Evolutionary conservation across 2,888 invertebrate genomes (phyloP), one percentile per base, ranked within the genome.

Genomic region (Salticus scenicus): DNA sequence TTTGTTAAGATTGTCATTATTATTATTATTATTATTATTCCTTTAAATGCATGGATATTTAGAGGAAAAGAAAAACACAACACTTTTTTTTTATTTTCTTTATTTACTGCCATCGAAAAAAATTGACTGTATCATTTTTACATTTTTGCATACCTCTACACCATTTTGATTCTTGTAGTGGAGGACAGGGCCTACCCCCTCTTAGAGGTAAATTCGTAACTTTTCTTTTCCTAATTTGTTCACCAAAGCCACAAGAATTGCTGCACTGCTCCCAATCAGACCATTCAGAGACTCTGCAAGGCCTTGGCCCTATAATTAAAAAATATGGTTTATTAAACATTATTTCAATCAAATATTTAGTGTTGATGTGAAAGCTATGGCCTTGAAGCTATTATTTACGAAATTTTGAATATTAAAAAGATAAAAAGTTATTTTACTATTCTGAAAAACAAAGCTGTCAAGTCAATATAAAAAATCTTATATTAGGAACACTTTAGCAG

Each of bases 241-340:
- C 95, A 30, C 98, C 97, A 87, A 97, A 96, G 88, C 97, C 97
- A 90, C 97, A 97, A 75, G 95, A 94, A 90, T 95, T 95, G 92
- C 95, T 96, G 92, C 98, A 98, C 10, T 94, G 92, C 90, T 95
- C 95, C 97, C 96, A 97, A 79, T 94, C 94, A 31, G 95, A 95
- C 97, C 96, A 97, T 88, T 94, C 94, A 88, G 95, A 94, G 74
- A 97, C 95, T 89, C 95, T 94, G 92, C 97, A 97, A 92, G 96
- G 96, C 89, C 95, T 93, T 77, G 95, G 94, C 96, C 96, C 92
- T 90, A 93, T 93, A 33, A 66, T 31, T 66, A 66, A 31, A 0
- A 66, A 17, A 66, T 14, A 64, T 17, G 57, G 1, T 1, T 57
- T 57, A 57, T 10, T 5, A 57, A 10, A 4, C 1, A n/a, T n/a